Percentiles rank a stretch among this genome's conserved stretches.
These are phyloP conservation scores for Willisornis vidua DNA, from an alignment of 2,113 vertebrate species.

Conservation along the genomic window DNA sequence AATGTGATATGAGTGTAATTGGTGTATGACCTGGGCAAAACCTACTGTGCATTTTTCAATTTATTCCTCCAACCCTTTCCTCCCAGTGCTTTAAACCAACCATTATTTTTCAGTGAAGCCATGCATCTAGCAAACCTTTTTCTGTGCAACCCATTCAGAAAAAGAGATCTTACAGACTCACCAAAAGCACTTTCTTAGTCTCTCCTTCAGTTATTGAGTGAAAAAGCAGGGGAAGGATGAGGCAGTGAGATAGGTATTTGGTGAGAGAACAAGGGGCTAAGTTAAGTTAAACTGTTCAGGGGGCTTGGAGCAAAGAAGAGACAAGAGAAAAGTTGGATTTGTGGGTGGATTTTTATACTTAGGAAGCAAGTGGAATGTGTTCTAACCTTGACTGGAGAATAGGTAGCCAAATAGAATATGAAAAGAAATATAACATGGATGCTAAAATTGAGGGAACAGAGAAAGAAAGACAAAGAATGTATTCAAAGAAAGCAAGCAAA, in stretches of 20 bases:
- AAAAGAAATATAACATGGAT: background rate
- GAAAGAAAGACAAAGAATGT: background rate
- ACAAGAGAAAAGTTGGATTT: background rate
- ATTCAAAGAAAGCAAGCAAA: background rate
- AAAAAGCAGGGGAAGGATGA: background rate
- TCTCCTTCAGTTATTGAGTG: background rate
- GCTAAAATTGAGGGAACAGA: background rate
- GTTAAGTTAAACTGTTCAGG: background rate
- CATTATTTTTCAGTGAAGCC: background rate
- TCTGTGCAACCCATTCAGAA: background rate
- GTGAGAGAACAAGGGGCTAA: background rate
- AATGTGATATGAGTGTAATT: background rate
- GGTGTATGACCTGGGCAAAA: background rate
- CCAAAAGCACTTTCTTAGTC: background rate
- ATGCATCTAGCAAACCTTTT: background rate
- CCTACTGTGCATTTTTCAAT: background rate
- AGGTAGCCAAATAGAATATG: background rate
- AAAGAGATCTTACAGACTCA: background rate
- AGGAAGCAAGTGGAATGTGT: background rate
- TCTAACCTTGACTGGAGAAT: background rate
- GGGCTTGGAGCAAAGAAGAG: background rate
- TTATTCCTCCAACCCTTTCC: background rate
- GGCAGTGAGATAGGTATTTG: background rate
- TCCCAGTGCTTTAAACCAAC: background rate
- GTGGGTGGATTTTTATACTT: background rate